phyloP scores from a whole-genome alignment of 2,888 invertebrate species.

The Chorisops tibialis region DNA sequence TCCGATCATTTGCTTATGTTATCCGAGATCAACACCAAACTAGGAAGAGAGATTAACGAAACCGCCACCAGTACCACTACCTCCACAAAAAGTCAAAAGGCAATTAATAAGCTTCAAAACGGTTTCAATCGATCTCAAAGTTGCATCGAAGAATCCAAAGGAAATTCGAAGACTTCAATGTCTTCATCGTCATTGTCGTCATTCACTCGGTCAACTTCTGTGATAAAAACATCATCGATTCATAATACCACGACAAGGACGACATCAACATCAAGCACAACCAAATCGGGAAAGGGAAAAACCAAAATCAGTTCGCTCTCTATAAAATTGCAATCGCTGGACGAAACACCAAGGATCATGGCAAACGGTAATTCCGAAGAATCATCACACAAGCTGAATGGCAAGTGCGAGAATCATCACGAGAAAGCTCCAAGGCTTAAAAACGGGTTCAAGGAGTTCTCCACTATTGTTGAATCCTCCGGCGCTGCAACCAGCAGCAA shows the following conservation, averaged over 20 bases:
- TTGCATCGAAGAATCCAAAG: constrained; percentile 5
- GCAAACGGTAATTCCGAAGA: not conserved
- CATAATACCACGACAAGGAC: constrained; percentile 1
- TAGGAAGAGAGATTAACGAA: constrained; percentile 38
- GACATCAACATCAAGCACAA: not conserved
- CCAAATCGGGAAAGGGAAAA: not conserved
- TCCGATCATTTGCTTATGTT: constrained; percentile 74
- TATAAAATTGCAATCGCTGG: constrained; percentile 47
- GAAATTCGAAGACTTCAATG: not conserved
- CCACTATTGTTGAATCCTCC: not conserved
- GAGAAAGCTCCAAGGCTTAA: not conserved
- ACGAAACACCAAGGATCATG: constrained; percentile 44
- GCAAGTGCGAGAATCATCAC: not conserved
- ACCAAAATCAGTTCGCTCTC: constrained; percentile 41
- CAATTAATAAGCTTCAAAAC: constrained; percentile 42
- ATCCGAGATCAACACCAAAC: constrained; percentile 61
- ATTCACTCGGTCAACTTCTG: constrained; percentile 45
- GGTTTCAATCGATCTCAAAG: constrained; percentile 11
- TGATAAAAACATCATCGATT: constrained; percentile 37
- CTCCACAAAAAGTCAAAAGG: constrained; percentile 44
- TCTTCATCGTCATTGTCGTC: not conserved
- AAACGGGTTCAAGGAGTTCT: constrained; percentile 2
- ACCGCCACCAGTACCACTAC: not conserved
- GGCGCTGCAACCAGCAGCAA: not conserved
- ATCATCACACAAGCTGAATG: not conserved